Conservation (phyloP, 2,797 vertebrate species). For the Margarornis squamiger region DNA sequence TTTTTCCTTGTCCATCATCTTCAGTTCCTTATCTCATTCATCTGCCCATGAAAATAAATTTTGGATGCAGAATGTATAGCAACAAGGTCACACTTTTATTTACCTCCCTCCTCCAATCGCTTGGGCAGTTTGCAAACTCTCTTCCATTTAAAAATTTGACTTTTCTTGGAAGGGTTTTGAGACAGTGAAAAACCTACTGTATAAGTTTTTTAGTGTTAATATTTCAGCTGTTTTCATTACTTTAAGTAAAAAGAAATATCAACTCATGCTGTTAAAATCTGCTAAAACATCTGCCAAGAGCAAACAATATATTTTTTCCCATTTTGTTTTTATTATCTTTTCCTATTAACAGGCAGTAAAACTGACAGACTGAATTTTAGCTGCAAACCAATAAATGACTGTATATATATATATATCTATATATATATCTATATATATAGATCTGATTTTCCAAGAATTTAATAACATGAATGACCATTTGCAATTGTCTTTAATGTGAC, state of each 20-base stretch:
- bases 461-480: not conserved
- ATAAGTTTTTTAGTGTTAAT: not conserved
- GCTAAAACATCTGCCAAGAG: constrained; percentile 15
- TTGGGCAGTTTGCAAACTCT: not conserved
- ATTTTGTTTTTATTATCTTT: constrained; percentile 50
- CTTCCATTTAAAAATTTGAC: not conserved
- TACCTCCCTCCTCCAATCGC: not conserved
- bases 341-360: constrained; percentile 48
- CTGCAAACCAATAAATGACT: constrained; percentile 24
- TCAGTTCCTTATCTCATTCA: not conserved
- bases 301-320: not conserved
- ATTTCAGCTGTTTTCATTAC: constrained; percentile 38
- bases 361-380: constrained; percentile 18
- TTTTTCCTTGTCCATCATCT: not conserved
- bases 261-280: constrained; percentile 25
- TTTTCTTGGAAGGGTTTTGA: not conserved
- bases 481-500: not conserved
- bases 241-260: constrained; percentile 26
- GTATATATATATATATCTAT: no score
- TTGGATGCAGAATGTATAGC: not conserved
- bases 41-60: not conserved
- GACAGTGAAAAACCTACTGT: not conserved
- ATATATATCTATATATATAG: no score
- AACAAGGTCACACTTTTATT: not conserved
- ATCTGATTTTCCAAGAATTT: constrained; percentile 19